Conservation (phyloP, 1,140 invertebrate genomes). For the Dysdera silvatica region DNA sequence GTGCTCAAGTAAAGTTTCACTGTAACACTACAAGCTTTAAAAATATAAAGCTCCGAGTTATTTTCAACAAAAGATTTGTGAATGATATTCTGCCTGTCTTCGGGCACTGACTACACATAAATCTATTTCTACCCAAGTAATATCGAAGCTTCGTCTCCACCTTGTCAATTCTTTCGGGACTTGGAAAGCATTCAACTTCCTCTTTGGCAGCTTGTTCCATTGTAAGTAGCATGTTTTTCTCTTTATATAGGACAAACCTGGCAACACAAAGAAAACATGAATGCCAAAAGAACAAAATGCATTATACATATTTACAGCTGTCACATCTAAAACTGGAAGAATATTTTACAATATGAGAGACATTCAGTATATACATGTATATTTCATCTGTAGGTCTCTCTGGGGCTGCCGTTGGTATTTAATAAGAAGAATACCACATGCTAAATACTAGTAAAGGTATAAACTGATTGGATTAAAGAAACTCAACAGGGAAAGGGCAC, state of each 20-base stretch:
- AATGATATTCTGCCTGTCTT: not conserved
- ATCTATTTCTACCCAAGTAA: not conserved
- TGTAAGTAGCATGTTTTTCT: slow-evolving; percentile 92
- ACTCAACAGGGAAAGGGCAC: no score
- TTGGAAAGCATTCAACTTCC: slow-evolving; percentile 69
- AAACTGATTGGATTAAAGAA: no score
- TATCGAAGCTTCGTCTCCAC: slow-evolving; percentile 47
- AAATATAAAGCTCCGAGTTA: not conserved
- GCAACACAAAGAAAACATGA: not conserved
- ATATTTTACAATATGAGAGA: no score
- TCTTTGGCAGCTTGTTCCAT: slow-evolving; percentile 79
- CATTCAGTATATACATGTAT: no score
- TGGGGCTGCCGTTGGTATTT: no score
- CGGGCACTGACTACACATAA: not conserved
- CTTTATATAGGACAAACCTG: slow-evolving; percentile 88
- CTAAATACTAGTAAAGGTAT: no score
- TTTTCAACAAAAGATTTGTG: not conserved
- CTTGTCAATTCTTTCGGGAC: slow-evolving; percentile 90
- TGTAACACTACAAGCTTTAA: no score
- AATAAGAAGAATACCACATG: no score
- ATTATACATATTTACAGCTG: no score
- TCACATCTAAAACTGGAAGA: no score
- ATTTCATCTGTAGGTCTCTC: no score
- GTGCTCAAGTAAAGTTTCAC: not conserved
- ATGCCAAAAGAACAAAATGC: no score